Evolutionary conservation across 1,140 invertebrate genomes (phyloP).

Genomic region (Trichonephila inaurata): DNA sequence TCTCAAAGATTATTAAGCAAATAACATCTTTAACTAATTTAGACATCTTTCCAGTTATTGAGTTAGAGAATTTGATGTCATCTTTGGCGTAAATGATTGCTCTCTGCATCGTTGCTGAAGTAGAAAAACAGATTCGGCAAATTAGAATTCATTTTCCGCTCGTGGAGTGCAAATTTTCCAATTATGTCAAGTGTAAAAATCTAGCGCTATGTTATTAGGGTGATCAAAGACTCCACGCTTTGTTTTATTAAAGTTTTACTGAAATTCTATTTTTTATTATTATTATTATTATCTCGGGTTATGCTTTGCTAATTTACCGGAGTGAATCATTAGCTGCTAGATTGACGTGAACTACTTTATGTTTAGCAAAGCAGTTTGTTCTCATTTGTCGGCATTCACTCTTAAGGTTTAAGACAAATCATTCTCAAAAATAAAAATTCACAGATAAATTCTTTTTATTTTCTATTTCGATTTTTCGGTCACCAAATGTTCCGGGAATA

Average conservation of each 20-base stretch:
- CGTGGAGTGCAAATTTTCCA: conserved; percentile 57
- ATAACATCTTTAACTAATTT: background rate
- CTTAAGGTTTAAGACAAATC: background rate
- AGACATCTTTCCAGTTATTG: conserved; percentile 22
- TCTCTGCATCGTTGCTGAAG: conserved; percentile 15
- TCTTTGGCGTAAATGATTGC: conserved; percentile 38
- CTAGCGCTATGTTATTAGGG: conserved; percentile 35
- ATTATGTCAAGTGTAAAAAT: conserved; percentile 34
- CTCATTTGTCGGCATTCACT: background rate
- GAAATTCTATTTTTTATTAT: conserved; percentile 3
- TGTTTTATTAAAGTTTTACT: conserved; percentile 32
- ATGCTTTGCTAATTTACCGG: background rate
- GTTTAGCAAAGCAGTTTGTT: background rate
- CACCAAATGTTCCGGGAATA: too few species aligned
- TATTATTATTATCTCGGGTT: background rate
- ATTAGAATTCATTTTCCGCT: conserved; percentile 61
- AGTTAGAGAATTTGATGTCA: conserved; percentile 3
- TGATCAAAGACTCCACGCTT: conserved; percentile 22
- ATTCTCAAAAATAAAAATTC: too few species aligned
- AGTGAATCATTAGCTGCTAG: background rate
- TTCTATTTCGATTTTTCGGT: too few species aligned
- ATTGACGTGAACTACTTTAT: background rate
- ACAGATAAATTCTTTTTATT: too few species aligned
- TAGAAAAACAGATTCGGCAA: conserved; percentile 57
- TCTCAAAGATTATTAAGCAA: background rate